These are phyloP conservation scores for fruit fly (Drosophila melanogaster) DNA, from an alignment of 1,140 invertebrate genomes.

Conservation along the genomic window Release_6_plus_ISO1_MT NT_033777.3:25608001-25608500, in stretches of 20 bases:
- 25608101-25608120: slow-evolving; percentile 70
- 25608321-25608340: slow-evolving; percentile 55
- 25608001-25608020: slow-evolving; percentile 42
- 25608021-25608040: slow-evolving; percentile 36
- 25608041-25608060: slow-evolving; percentile 13
- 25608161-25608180: slow-evolving; percentile 63
- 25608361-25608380: slow-evolving; percentile 67
- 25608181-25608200: slow-evolving; percentile 63
- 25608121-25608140: slow-evolving; percentile 56
- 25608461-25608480: slow-evolving; percentile 37
- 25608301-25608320: slow-evolving; percentile 63
- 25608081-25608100: slow-evolving; percentile 55
- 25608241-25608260: slow-evolving; percentile 56
- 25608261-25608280: slow-evolving; percentile 48
- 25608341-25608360: slow-evolving; percentile 58
- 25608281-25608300: slow-evolving; percentile 41
- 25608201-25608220: slow-evolving; percentile 52
- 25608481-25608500: slow-evolving; percentile 46
- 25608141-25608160: slow-evolving; percentile 56
- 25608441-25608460: slow-evolving; percentile 12
- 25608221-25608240: slow-evolving; percentile 39
- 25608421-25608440: slow-evolving; percentile 42
- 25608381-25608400: slow-evolving; percentile 74
- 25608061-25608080: slow-evolving; percentile 16
- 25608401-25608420: slow-evolving; percentile 63